Evolutionary conservation across 2,113 vertebrate species (phyloP).

Genomic region (Dasyornis broadbenti): DNA sequence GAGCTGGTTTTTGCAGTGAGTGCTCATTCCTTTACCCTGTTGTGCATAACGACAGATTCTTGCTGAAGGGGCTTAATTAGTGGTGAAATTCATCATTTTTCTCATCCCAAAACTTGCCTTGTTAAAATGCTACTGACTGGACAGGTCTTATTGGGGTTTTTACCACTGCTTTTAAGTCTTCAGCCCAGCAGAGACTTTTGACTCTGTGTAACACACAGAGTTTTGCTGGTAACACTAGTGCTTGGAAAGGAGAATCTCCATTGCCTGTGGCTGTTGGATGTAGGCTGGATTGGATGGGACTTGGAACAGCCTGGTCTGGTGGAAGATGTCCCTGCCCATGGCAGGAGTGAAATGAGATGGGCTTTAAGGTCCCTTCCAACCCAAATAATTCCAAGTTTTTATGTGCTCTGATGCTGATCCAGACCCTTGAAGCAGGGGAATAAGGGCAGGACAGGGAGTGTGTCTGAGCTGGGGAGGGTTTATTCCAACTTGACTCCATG

Average conservation of each 20-base stretch:
- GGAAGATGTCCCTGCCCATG: background rate
- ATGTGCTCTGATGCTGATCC: background rate
- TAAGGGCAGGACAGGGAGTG: background rate
- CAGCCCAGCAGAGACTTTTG: background rate
- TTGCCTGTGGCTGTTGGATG: too few relatives aligned
- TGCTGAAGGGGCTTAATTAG: background rate
- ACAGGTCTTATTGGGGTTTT: background rate
- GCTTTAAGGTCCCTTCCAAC: background rate
- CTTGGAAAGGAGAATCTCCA: background rate
- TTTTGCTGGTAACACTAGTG: background rate
- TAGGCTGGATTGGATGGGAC: background rate
- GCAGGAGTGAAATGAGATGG: background rate
- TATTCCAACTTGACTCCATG: rapidly evolving
- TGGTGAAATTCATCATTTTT: background rate
- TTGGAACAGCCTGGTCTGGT: background rate
- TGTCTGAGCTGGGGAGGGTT: background rate
- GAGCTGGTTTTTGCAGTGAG: background rate
- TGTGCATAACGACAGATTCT: background rate
- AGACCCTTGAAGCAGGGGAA: background rate
- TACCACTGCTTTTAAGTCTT: background rate
- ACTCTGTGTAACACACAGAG: too few relatives aligned
- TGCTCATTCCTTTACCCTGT: background rate
- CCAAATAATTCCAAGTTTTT: background rate
- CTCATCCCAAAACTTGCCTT: background rate
- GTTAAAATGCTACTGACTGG: background rate